Base-by-base conservation (phyloP, 2,113 vertebrate species). In the human (Homo sapiens) region DNA sequence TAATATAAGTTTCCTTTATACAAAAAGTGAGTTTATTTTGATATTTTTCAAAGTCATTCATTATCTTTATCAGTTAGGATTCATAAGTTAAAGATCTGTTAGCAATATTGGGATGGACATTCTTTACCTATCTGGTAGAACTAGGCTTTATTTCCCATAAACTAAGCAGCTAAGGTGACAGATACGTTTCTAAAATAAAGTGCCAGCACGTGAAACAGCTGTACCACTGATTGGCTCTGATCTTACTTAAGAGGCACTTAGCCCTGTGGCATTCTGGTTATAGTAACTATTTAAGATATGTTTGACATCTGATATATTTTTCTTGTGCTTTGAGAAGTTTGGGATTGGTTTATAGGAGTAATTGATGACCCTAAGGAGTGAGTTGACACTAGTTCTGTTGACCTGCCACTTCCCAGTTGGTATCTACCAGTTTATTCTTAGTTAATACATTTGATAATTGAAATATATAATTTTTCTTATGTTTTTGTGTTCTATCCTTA, bases 11-110 rank as follows among this genome's bases (percentile, higher is more conserved):
- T 93, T 95, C 35, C 81, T 6, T 94, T 90, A 64, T 12, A 48
- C 90, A 72, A 89, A 83, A 6, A 30, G 5, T 66, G 50, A 7
- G 16, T 78, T 95, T 88, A 78, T 89, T 89, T 95, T 97, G 38
- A 30, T 95, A 48, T 87, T 94, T 95, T 70, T 18, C 38, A 70
- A 94, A 92, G 27, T 93, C n/a, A n/a, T 57, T 97, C 43, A 66
- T 94, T 91, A 52, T 85, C 52, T 18, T 79, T 95, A 18, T 66
- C 30, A 86, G 0, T 82, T 97, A 76, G 2, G 93, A 68, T 95
- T 96, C 0, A 61, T 86, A 20, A 82, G 50, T 68, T 23, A 96
- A 25, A 85, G 9, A 4, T 93, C 9, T 89, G 22, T 81, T 79
- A 79, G 57, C 4, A 75, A 1, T 87, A 81, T 35, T 84, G 61